Conservation (phyloP, 2,797 vertebrate species). For the Numenius phaeopus region DNA sequence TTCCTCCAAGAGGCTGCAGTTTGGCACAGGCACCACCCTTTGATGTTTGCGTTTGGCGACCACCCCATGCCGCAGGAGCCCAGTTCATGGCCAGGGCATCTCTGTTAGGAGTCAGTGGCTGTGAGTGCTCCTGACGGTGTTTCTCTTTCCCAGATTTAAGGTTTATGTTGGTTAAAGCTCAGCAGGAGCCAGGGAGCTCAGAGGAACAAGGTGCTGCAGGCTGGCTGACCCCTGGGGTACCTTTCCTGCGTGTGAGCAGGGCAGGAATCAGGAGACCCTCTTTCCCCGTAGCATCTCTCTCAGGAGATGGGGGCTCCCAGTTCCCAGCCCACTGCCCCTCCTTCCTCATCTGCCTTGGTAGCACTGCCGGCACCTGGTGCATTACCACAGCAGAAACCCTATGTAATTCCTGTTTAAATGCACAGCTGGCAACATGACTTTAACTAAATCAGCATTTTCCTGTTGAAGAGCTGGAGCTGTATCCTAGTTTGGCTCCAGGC, state of each 20-base stretch:
- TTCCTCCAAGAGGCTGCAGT: slow-evolving; percentile 32
- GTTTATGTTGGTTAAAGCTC: neutral
- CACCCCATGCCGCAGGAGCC: neutral
- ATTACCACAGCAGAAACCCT: neutral
- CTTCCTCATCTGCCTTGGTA: neutral
- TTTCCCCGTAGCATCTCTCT: neutral
- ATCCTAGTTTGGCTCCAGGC: slow-evolving; percentile 1
- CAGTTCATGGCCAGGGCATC: neutral
- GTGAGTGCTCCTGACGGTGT: neutral
- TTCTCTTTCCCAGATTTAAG: neutral
- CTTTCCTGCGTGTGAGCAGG: neutral
- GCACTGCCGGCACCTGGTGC: neutral
- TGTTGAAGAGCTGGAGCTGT: neutral
- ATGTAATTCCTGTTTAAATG: neutral
- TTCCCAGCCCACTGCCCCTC: neutral
- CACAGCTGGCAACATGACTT: slow-evolving; percentile 10
- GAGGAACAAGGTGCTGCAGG: neutral
- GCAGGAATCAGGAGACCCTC: neutral
- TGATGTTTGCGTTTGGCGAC: neutral
- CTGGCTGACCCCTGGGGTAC: neutral
- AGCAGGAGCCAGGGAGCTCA: neutral
- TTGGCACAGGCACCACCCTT: neutral
- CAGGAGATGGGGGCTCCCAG: neutral
- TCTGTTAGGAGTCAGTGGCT: neutral
- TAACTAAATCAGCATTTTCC: slow-evolving; percentile 10